phyloP scores from a whole-genome alignment of 2,113 vertebrate genomes.

The Oxyruncus cristatus region DNA sequence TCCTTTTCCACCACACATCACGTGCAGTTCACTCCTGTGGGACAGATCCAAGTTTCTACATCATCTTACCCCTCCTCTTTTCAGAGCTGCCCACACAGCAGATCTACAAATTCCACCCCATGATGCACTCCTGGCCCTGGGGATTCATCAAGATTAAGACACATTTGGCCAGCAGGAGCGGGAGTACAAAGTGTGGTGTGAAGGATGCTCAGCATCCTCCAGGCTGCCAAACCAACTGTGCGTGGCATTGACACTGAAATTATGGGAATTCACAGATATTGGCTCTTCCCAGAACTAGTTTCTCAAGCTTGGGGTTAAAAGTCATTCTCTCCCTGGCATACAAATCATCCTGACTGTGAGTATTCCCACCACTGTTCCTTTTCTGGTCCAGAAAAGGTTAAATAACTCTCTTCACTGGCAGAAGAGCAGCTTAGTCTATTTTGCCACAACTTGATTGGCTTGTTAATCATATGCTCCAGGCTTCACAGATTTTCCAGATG shows the following conservation, averaged over 20 bases:
- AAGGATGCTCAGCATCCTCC: neutral
- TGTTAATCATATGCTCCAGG: neutral
- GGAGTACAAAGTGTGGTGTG: accelerated
- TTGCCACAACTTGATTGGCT: neutral
- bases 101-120: neutral
- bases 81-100: neutral
- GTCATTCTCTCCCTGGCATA: neutral
- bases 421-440: neutral
- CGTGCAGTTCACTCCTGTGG: neutral
- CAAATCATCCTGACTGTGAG: neutral
- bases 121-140: accelerated
- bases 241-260: neutral
- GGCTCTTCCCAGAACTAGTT: neutral
- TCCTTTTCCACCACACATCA: neutral
- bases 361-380: neutral
- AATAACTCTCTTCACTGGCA: neutral
- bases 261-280: neutral
- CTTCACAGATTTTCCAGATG: neutral
- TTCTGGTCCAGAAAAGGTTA: neutral
- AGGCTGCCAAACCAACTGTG: neutral
- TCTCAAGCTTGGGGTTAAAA: neutral
- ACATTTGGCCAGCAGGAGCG: neutral
- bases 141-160: neutral
- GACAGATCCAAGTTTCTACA: neutral
- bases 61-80: neutral